Base-by-base conservation (phyloP, 2,888 invertebrate genomes). In the Acheta domesticus region DNA sequence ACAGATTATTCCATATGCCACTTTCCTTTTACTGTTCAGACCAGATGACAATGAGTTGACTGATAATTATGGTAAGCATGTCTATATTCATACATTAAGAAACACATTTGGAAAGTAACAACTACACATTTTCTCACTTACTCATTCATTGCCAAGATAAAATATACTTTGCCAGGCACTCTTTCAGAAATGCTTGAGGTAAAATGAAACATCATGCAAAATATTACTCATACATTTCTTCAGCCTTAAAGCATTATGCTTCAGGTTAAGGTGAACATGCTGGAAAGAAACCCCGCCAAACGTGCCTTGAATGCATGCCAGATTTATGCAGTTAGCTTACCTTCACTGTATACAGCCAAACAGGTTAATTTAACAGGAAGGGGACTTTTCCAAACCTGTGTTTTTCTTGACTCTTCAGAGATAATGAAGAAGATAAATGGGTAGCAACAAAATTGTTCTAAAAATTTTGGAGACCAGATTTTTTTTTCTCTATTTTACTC, bases 1-100 rank as follows among this genome's bases (percentile, higher is more conserved):
- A 62, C 62, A 62, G 62, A 62, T 62, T 62, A 62, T 62, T 62
- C n/a, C n/a, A 62, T 19, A n/a, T 62, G 16, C 14, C 62, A n/a
- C 62, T 62, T 62, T 62, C 62, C 62, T 62, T 62, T 62, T 62
- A 36, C 36, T 36, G 14, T 62, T 62, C 62, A 62, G 62, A 14
- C 62, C 62, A 62, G 62, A 62, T 62, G 62, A 62, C 62, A 62
- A 62, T 62, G 62, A 62, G 62, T 19, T 62, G 62, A 62, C n/a
- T 62, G 14, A 62, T 62, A 19, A 62, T 62, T 62, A n/a, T 62
- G n/a, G 14, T 62, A 62, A 62, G 62, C 62, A 62, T 62, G 14
- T 62, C 62, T 62, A 62, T n/a, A 62, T 14, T 62, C n/a, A n/a
- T 62, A 62, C 62, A 62, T 62, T 62, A 62, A 62, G 62, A 62